Conservation (phyloP, 2,888 invertebrate genomes). For the Furcula furcula region DNA sequence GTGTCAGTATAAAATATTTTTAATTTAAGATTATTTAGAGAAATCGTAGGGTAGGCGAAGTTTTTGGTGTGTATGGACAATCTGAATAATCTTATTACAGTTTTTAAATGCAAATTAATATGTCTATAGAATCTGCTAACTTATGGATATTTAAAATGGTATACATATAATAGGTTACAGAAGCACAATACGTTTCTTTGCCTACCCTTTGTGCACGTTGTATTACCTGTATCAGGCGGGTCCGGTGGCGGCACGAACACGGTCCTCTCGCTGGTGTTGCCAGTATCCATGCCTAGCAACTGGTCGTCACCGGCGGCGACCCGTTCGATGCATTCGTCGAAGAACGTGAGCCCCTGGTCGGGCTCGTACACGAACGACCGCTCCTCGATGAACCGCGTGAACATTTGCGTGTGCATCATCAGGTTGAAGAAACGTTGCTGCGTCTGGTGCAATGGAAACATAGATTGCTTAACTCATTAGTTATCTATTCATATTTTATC, state of each 20-base stretch:
- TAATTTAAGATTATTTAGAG: too few relatives aligned
- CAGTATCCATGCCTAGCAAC: constrained; percentile 91
- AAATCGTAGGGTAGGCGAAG: too few relatives aligned
- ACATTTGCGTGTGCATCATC: constrained; percentile 97
- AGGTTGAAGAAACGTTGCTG: constrained; percentile 94
- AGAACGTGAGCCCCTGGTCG: constrained; percentile 93
- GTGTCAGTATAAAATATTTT: too few relatives aligned
- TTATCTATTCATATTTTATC: too few relatives aligned
- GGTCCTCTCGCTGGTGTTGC: constrained; percentile 92
- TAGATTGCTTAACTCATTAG: background rate
- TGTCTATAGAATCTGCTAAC: too few relatives aligned
- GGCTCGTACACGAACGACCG: constrained; percentile 99
- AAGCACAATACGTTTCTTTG: too few relatives aligned
- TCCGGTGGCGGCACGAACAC: constrained; percentile 98
- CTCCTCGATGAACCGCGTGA: constrained; percentile 99
- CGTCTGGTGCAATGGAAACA: constrained; percentile 58
- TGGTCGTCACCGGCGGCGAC: constrained; percentile 73
- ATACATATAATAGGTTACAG: too few relatives aligned
- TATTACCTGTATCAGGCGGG: constrained; percentile 75
- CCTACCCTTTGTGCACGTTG: too few relatives aligned
- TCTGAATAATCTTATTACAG: too few relatives aligned
- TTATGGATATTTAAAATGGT: too few relatives aligned
- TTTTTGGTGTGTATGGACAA: too few relatives aligned
- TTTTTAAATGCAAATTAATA: too few relatives aligned
- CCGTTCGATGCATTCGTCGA: constrained; percentile 97